Percentiles rank a stretch among this genome's conserved stretches.
phyloP scores from a whole-genome alignment of 1,140 invertebrate genomes.

The Pseudomyrmex pallidus region DNA sequence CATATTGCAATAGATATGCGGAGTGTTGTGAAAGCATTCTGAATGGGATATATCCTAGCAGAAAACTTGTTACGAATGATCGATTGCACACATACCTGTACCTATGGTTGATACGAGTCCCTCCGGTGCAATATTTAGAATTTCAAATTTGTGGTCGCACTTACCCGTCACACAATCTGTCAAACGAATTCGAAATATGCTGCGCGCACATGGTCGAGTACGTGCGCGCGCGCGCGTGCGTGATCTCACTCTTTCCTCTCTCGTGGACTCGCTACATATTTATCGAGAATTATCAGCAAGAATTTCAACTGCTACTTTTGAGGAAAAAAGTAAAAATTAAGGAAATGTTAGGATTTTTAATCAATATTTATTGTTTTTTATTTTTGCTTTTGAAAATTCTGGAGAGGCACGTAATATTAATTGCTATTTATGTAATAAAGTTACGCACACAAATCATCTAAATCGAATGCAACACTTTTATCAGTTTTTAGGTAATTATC shows the following conservation, averaged over 20 bases:
- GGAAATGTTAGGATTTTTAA: too few species aligned
- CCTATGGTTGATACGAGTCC: not conserved
- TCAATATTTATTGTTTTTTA: too few species aligned
- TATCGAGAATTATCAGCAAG: not conserved
- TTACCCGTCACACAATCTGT: slow-evolving; percentile 53
- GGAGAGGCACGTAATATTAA: too few species aligned
- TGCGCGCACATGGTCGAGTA: not conserved
- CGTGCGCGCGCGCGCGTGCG: too few species aligned
- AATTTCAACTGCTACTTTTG: too few species aligned
- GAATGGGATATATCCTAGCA: slow-evolving; percentile 33
- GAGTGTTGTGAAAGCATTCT: slow-evolving; percentile 33
- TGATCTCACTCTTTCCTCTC: too few species aligned
- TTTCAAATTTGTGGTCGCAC: slow-evolving; percentile 53
- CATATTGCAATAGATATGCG: slow-evolving; percentile 19
- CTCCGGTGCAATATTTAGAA: slow-evolving; percentile 53
- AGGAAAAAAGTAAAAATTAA: too few species aligned
- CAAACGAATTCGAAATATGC: slow-evolving; percentile 51
- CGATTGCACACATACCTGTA: slow-evolving; percentile 46
- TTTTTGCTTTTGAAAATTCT: too few species aligned
- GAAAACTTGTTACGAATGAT: slow-evolving; percentile 60
- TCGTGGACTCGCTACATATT: not conserved
- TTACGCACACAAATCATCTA: too few species aligned
- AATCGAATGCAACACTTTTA: too few species aligned
- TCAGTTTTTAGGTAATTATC: too few species aligned
- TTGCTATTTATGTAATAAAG: too few species aligned